Evolutionary conservation across 2,797 vertebrate species (phyloP).

Genomic region (Tamandua tetradactyla): DNA sequence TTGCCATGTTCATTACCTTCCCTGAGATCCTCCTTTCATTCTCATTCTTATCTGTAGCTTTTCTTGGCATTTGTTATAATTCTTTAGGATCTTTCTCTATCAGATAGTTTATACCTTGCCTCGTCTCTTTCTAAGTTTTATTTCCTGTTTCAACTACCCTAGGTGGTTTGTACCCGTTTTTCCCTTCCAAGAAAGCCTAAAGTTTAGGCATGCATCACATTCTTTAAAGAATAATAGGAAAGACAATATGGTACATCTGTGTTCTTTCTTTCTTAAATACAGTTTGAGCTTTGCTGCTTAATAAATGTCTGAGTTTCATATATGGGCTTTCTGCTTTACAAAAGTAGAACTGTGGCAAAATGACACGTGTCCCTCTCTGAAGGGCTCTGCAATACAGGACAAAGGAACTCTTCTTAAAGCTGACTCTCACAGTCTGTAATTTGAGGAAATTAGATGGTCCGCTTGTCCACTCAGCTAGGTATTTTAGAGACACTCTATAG

Average conservation of each 20-base stretch:
- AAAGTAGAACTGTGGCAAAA: fast-evolving
- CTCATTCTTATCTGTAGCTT: fast-evolving
- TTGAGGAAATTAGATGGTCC: not conserved
- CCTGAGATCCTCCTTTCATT: not conserved
- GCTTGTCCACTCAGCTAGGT: fast-evolving
- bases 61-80: too few species aligned
- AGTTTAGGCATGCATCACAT: fast-evolving
- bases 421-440: too few species aligned
- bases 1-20: fast-evolving
- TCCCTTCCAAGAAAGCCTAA: not conserved
- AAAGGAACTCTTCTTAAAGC: not conserved
- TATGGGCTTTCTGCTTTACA: too few species aligned
- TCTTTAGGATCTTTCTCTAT: not conserved
- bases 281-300: not conserved
- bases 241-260: fast-evolving
- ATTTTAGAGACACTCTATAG: not conserved
- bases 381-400: not conserved
- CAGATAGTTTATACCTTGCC: fast-evolving
- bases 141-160: not conserved
- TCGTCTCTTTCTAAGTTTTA: not conserved
- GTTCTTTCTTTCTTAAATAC: not conserved
- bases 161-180: not conserved
- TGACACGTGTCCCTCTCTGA: not conserved
- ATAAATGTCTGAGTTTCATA: fast-evolving
- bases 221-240: not conserved